Percentiles rank a stretch among this genome's conserved stretches.
Conservation (phyloP, 92 coral and sea anemone genomes). For the Zoanthus solanderi region DNA sequence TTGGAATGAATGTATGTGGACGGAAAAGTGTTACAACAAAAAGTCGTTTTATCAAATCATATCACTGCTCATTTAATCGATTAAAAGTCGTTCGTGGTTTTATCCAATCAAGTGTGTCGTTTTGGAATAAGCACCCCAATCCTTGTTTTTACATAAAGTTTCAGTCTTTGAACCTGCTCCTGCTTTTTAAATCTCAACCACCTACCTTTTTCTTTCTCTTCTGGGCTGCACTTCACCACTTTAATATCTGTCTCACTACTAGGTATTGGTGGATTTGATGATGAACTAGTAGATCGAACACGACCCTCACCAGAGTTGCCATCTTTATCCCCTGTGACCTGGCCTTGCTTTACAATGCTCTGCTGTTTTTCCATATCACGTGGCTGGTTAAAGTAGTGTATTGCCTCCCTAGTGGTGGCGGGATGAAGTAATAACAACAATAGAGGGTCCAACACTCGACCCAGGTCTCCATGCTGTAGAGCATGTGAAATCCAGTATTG, state of each 20-base stretch:
- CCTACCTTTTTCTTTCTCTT: not conserved
- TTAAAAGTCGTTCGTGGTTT: no score
- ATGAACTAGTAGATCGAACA: not conserved
- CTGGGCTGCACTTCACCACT: not conserved
- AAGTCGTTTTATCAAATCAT: no score
- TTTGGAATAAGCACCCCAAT: no score
- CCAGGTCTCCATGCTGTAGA: conserved; percentile 97
- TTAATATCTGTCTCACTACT: not conserved
- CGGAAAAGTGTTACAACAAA: no score
- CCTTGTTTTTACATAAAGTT: no score
- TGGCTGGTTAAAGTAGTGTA: conserved; percentile 73
- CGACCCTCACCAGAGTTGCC: not conserved
- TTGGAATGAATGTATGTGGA: no score
- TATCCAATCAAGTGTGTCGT: no score
- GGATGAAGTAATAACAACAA: conserved; percentile 92
- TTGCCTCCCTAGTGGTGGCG: conserved; percentile 88
- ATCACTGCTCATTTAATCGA: no score
- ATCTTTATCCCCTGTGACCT: not conserved
- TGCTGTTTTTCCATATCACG: conserved; percentile 41
- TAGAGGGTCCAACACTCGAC: conserved; percentile 93
- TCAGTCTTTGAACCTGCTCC: no score
- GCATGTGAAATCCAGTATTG: conserved; percentile 98
- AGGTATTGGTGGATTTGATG: not conserved
- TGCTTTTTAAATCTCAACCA: not conserved
- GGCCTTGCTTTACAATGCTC: conserved; percentile 17